Evolutionary conservation across 1,140 invertebrate species (phyloP), one percentile per base, ranked within the genome.

Genomic region (Brachionus manjavacas): DNA sequence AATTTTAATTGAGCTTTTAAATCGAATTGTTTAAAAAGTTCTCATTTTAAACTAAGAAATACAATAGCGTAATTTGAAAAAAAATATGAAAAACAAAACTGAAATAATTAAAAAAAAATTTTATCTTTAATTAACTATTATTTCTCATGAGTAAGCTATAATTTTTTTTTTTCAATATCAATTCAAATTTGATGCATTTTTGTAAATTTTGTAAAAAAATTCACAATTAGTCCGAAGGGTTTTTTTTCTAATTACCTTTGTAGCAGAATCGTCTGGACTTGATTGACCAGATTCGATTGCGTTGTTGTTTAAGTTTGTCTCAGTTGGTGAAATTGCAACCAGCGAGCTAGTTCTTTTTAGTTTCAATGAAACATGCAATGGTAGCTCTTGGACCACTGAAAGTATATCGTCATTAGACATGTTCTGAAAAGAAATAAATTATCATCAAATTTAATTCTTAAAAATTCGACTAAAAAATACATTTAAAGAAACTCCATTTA

Each of bases 341-440:
- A 25, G 41, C 12, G 49, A 49, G 41, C n/a, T 25, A 49, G 3
- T 52, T 76, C 72, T 0, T 49, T 76, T 76, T 25, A 76, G 14
- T 76, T 52, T 76, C 3, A 76, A 49, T 20, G 43, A 76, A 25
- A 76, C 72, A 76, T 76, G 41, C 25, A 76, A 76, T 25, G 72
- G 72, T 4, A 76, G 43, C n/a, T 76, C 72, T 76, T 76, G 72
- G 9, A 76, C 72, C 25, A 76, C 72, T 4, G 23, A 76, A 28
- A 76, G 72, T 76, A 76, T 76, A 25, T 76, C 72, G 28, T 76
- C 72, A 25, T 76, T 76, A 4, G 39, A 49, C 72, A 76, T 76
- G 23, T 76, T 76, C 72, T 76, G 49, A 49, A 49, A 76, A 31
- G 14, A 49, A 70, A 35, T 14, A 12, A 4, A 46, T 6, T 35